These are phyloP conservation scores for Strix uralensis DNA, from an alignment of 2,113 vertebrate genomes.

Conservation along the genomic window DNA sequence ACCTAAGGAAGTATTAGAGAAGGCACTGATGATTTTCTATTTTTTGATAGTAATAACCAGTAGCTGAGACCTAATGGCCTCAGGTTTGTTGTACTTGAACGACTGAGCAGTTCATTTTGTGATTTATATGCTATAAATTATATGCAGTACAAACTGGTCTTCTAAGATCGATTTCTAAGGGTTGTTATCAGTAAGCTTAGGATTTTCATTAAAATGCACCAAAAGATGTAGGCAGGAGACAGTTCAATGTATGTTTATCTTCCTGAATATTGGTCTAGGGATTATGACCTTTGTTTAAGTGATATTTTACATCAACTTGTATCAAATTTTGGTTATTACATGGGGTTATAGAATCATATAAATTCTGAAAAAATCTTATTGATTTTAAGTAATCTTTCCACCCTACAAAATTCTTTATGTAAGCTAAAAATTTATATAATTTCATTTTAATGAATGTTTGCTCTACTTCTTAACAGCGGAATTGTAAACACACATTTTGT, in stretches of 20 bases:
- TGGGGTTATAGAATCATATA: neutral
- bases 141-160: neutral
- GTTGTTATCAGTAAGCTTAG: neutral
- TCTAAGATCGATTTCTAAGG: neutral
- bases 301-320: neutral
- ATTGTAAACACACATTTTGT: neutral
- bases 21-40: neutral
- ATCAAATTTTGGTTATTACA: neutral
- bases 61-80: neutral
- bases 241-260: neutral
- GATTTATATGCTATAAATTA: neutral
- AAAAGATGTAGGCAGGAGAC: neutral
- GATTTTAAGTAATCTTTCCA: neutral
- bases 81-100: neutral
- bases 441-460: neutral
- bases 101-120: neutral
- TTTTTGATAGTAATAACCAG: neutral
- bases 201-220: neutral
- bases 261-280: neutral
- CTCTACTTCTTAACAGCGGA: neutral
- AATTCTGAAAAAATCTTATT: neutral
- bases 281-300: neutral
- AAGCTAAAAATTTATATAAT: neutral
- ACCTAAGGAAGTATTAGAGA: neutral
- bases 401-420: neutral